Percentiles rank a stretch among this genome's conserved stretches.
phyloP scores from a whole-genome alignment of 2,113 vertebrate species.

The Otis tarda region DNA sequence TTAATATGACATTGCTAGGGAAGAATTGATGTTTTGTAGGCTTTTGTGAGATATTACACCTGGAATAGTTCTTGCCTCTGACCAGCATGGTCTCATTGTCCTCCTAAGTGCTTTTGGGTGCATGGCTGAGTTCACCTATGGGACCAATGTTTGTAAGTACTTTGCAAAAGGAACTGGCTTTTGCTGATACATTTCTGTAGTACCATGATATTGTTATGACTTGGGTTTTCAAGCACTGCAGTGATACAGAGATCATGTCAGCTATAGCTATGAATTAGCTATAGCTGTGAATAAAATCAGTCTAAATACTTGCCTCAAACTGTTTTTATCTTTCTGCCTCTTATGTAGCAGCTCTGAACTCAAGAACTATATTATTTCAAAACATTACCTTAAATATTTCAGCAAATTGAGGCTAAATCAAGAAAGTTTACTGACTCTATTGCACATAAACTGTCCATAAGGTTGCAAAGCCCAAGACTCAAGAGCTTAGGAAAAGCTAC shows the following conservation, averaged over 20 bases:
- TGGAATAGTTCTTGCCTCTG: background rate
- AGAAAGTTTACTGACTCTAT: background rate
- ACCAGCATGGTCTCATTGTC: background rate
- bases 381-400: background rate
- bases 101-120: background rate
- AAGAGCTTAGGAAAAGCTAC: background rate
- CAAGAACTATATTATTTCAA: background rate
- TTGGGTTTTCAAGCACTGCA: background rate
- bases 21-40: background rate
- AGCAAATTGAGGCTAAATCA: background rate
- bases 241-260: background rate
- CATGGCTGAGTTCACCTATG: background rate
- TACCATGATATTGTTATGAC: background rate
- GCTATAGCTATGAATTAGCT: background rate
- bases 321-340: background rate
- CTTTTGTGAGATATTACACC: background rate
- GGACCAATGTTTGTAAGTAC: background rate
- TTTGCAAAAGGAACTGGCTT: background rate
- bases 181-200: background rate
- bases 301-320: background rate
- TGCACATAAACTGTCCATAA: background rate
- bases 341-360: background rate
- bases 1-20: background rate
- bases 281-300: background rate
- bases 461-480: background rate